Conservation (phyloP, 2,888 invertebrate species). For the Salpingus planirostris region DNA sequence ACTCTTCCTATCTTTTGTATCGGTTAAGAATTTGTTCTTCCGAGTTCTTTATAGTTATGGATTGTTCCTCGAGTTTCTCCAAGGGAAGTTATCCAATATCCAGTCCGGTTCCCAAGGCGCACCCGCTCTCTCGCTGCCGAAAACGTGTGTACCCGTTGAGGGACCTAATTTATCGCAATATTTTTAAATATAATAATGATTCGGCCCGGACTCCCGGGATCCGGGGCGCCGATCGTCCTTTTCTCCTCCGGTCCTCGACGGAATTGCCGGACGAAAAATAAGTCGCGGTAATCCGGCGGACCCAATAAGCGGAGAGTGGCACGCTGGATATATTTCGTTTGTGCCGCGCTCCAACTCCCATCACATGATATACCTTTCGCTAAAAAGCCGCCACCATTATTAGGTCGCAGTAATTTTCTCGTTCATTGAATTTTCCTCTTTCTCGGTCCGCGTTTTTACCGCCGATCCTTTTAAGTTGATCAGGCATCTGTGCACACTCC, state of each 20-base stretch:
- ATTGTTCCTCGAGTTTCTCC: slow-evolving; percentile 28
- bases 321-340: too few relatives aligned
- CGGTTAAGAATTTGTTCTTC: slow-evolving; percentile 26
- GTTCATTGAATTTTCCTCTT: slow-evolving; percentile 24
- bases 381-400: slow-evolving; percentile 18
- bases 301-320: too few relatives aligned
- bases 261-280: too few relatives aligned
- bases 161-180: too few relatives aligned
- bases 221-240: too few relatives aligned
- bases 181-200: too few relatives aligned
- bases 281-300: too few relatives aligned
- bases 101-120: slow-evolving; percentile 10
- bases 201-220: too few relatives aligned
- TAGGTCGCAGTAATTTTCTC: slow-evolving; percentile 26
- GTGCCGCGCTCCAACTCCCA: slow-evolving; percentile 10
- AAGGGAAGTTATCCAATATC: slow-evolving; percentile 28
- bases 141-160: too few relatives aligned
- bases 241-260: too few relatives aligned
- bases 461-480: slow-evolving; percentile 21
- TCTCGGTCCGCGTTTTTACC: slow-evolving; percentile 13
- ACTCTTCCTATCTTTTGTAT: slow-evolving; percentile 27
- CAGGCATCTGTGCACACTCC: slow-evolving; percentile 19
- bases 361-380: slow-evolving; percentile 15
- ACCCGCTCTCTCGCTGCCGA: slow-evolving; percentile 14
- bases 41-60: slow-evolving; percentile 26